Base-by-base conservation (phyloP, 2,797 vertebrate species). In the Scarus forsteni region DNA sequence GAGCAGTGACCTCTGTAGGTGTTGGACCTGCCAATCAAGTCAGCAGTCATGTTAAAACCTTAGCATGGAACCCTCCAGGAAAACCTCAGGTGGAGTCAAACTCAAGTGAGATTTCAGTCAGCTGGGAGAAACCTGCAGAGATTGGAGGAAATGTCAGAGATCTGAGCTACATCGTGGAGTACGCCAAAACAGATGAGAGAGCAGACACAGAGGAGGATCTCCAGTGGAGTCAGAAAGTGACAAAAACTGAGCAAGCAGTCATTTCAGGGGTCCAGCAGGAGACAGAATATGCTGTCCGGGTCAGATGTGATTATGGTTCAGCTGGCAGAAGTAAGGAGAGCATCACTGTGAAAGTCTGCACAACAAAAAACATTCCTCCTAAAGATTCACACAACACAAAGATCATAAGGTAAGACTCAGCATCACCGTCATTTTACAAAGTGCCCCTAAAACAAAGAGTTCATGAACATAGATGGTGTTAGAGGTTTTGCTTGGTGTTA, bases 261-360 rank as follows among this genome's bases (percentile, higher is more conserved):
- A 66, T 87, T 48, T 68, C 81, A 65, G 79, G n/a, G 3, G 77
- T 89, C 66, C 67, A 64, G 44, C 7, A 43, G 11, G 62, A 44
- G 51, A 75, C 79, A 12, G 11, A 65, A 57, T 87, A 84, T 60
- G 42, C 39, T 1, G 61, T 87, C 44, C 77, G 71, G 48, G 42
- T 89, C 77, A 44, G 2, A n/a, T 79, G 83, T 81, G 83, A 86
- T 15, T 89, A 83, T 74, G 87, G 81, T n/a, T 54, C 0, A 8
- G 75, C 38, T 34, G 87, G 73, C 0, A 64, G 36, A 18, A 85
- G 83, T 75, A 85, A 77, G 1, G 68, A 67, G 48, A 84, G 66
- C 55, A 18, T 51, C 57, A 7, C 13, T 8, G 58, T 70, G 27
- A 27, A 50, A 0, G 12, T 72, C 44, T 9, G 39, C 2, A 80